Evolutionary conservation across 2,113 vertebrate genomes (phyloP).

Genomic region (Morone saxatilis): DNA sequence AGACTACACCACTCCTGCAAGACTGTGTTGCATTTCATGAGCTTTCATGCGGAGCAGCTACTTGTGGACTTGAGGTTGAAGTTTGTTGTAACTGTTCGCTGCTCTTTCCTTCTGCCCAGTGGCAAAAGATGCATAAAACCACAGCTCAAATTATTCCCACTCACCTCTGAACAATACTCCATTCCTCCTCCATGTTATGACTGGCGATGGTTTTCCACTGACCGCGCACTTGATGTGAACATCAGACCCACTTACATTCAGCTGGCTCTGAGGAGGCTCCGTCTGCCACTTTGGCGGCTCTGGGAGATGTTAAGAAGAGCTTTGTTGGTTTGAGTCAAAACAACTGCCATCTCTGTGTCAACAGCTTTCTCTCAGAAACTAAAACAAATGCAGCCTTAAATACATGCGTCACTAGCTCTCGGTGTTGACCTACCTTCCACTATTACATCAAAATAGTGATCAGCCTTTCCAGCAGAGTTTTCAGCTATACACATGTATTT

Average conservation of each 20-base stretch:
- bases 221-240: conserved; percentile 89
- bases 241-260: conserved; percentile 86
- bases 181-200: conserved; percentile 90
- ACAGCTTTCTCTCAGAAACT: conserved; percentile 21
- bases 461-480: conserved; percentile 85
- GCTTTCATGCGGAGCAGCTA: not conserved
- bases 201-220: conserved; percentile 88
- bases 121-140: conserved; percentile 16
- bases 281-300: conserved; percentile 92
- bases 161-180: conserved; percentile 87
- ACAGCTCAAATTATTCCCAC: conserved; percentile 56
- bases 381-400: conserved; percentile 23
- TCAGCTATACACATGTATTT: conserved; percentile 90
- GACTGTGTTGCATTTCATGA: not conserved
- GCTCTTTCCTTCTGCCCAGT: not conserved
- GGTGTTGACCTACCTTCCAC: conserved; percentile 89
- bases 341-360: conserved; percentile 36
- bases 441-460: conserved; percentile 87
- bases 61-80: conserved; percentile 19
- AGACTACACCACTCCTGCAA: not conserved
- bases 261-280: conserved; percentile 84
- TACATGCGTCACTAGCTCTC: conserved; percentile 11
- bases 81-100: not conserved
- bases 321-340: conserved; percentile 48
- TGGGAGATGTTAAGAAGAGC: conserved; percentile 71